These are phyloP conservation scores for Aleiodes sp. DNA, from an alignment of 1,140 invertebrate species.

Conservation along the genomic window DNA sequence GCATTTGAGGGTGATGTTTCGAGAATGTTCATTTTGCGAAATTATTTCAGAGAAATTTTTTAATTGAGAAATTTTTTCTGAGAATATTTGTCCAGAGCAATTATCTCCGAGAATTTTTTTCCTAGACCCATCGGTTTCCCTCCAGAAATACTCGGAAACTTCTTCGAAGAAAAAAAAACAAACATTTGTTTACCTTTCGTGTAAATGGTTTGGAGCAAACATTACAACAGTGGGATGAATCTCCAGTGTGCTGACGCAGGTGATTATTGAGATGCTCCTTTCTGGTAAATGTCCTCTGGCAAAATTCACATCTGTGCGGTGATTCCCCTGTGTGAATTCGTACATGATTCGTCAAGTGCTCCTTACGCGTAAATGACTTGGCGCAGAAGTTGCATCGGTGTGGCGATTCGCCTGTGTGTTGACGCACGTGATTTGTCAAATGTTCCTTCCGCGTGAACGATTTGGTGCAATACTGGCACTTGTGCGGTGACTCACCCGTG, in stretches of 20 bases:
- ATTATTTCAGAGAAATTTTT: too few relatives aligned
- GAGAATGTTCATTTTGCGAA: too few relatives aligned
- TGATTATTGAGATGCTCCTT: constrained; percentile 86
- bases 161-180: constrained; percentile 2
- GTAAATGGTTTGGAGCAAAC: constrained; percentile 89
- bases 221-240: constrained; percentile 85
- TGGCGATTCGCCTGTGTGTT: constrained; percentile 81
- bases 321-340: constrained; percentile 79
- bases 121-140: neutral
- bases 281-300: constrained; percentile 82
- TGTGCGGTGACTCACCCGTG: constrained; percentile 76
- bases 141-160: neutral
- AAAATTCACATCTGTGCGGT: constrained; percentile 83
- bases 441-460: constrained; percentile 91
- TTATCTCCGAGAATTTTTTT: too few relatives aligned
- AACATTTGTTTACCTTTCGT: constrained; percentile 72
- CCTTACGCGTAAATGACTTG: constrained; percentile 86
- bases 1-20: too few relatives aligned
- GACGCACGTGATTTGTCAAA: constrained; percentile 86
- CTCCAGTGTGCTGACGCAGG: constrained; percentile 88
- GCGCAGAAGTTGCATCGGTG: constrained; percentile 84
- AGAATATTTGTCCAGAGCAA: too few relatives aligned
- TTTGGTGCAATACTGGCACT: constrained; percentile 75
- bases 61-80: too few relatives aligned
- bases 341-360: constrained; percentile 82